phyloP scores from a whole-genome alignment of 2,113 vertebrate species.

The Vombatus ursinus region DNA sequence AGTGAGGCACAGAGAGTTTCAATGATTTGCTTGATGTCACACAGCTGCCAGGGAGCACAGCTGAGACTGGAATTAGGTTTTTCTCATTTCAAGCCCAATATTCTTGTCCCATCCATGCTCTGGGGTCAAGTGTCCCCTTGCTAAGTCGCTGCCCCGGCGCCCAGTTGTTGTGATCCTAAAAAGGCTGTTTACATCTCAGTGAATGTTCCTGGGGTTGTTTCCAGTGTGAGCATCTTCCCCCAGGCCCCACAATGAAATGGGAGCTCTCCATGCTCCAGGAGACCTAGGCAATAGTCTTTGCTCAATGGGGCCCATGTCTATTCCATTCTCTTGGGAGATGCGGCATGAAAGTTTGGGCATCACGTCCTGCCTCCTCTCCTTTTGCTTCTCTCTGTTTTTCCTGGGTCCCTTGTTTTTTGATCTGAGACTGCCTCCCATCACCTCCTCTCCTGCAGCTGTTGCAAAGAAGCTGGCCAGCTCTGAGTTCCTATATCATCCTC shows the following conservation, averaged over 20 bases:
- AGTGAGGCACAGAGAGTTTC: not conserved
- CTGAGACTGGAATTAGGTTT: not conserved
- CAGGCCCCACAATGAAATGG: accelerated
- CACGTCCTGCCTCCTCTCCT: not conserved
- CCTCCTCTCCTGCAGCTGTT: conserved; percentile 16
- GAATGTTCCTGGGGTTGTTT: not conserved
- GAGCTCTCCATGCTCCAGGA: accelerated
- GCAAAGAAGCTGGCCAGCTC: not conserved
- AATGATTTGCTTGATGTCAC: not conserved
- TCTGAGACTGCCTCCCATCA: not conserved
- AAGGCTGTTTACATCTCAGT: not conserved
- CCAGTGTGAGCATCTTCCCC: not conserved
- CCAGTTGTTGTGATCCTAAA: not conserved
- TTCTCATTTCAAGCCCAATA: not conserved
- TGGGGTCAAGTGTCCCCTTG: not conserved
- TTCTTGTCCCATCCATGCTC: not conserved
- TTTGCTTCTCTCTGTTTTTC: not conserved
- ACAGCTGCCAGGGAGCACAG: not conserved
- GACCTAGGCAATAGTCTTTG: not conserved
- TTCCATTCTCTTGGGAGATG: accelerated
- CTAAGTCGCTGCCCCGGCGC: too few relatives aligned
- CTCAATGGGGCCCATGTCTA: not conserved
- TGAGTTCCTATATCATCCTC: conserved; percentile 56
- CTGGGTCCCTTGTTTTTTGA: not conserved
- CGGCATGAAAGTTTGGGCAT: accelerated